Base-by-base conservation (phyloP, 2,797 vertebrate genomes). In the Gymnothorax reevesii region DNA sequence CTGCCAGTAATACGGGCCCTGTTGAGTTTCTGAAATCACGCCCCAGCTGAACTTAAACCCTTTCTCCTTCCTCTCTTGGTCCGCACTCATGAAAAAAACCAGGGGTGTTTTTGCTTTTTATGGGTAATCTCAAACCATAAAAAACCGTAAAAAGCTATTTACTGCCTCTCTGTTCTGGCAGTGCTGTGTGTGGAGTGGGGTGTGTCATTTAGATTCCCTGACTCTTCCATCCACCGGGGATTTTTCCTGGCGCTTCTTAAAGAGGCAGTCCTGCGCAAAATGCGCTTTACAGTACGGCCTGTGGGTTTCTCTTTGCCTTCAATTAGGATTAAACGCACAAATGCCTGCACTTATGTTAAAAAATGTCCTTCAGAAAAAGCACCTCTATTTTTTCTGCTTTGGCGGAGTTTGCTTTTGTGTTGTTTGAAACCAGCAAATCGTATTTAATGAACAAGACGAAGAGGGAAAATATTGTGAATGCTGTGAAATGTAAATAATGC, bases 121-220 rank as follows among this genome's bases (percentile, higher is more conserved):
- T 22, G 42, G 75, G 75, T 79, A 54, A 79, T 20, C 49, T 27
- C 42, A 79, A 54, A 79, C 75, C 75, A 79, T 79, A 79, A 79
- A 52, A 52, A n/a, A 79, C 75, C 75, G 54, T 79, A 79, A 79
- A 79, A 52, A n/a, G 49, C 49, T 54, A 20, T 79, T 22, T 54
- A 79, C 49, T 20, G 9, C 75, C 49, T 20, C 49, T 17, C 15
- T 8, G 54, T 54, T n/a, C 75, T 54, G 75, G 1, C 75, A 6
- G 12, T 9, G 13, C 49, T 20, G 17, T 54, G 75, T 7, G 49
- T 6, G 17, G 20, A 52, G 75, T 54, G 75, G 49, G 2, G 20
- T 22, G 75, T 15, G 17, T 17, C n/a, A 5, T 79, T 12, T 8
- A 79, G 13, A 20, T 54, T 22, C 49, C 52, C 1, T 52, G 22